Evolutionary conservation across 2,888 invertebrate species (phyloP), one percentile per base, ranked within the genome.

Genomic region (Trachelus troglodyta): DNA sequence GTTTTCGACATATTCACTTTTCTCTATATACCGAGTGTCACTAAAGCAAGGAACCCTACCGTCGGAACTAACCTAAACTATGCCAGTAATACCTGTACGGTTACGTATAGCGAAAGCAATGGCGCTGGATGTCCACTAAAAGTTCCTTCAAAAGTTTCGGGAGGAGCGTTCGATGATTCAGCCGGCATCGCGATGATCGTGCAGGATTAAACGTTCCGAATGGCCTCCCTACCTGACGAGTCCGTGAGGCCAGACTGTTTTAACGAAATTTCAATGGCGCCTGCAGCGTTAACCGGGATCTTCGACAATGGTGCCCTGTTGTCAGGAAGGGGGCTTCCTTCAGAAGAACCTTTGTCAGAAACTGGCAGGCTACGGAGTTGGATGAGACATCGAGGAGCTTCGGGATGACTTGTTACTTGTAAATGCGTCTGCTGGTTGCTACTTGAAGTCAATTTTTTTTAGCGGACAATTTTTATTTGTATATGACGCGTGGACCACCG

Each of bases 291-390:
- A 77, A 73, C 78, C 79, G 75, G 69, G 76, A 80, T 76, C n/a
- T 69, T 78, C 73, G 75, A 90, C 90, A 90, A 90, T 89, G 85
- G 87, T 84, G 82, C 83, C 86, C 85, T 85, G 89, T 89, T 89
- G 89, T 88, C 85, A 85, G 85, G 81, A 86, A 83, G 82, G 84
- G 84, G 81, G 84, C 83, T 88, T 86, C 84, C 85, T 85, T 86
- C 81, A 77, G 83, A 75, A 80, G 82, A 83, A 83, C 85, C 87
- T 86, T 85, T 85, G 86, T 86, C 84, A 84, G 74, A 56, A 56
- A 56, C 56, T 56, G 56, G 56, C 56, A 56, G 83, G 80, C 82
- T 81, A 77, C 83, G 81, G 81, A 79, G 84, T 81, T 68, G 77
- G 76, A 34, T 37, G 84, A 85, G 84, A 80, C 80, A 80, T 83